phyloP scores from a whole-genome alignment of 2,888 invertebrate genomes.

The Folsomia candida region DNA sequence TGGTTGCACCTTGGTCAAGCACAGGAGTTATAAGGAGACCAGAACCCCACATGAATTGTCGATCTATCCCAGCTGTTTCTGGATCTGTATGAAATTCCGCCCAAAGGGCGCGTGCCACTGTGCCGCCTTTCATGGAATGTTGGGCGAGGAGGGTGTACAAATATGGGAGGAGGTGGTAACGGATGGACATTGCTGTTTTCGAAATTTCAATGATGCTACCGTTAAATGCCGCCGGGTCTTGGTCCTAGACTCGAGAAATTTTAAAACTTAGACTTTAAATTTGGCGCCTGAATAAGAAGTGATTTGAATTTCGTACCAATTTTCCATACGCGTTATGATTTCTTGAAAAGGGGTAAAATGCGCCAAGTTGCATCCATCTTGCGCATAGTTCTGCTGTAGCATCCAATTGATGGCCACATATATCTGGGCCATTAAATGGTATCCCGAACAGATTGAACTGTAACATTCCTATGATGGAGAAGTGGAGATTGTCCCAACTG shows the following conservation, averaged over 20 bases:
- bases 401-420: conserved; percentile 51
- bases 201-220: conserved; percentile 43
- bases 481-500: conserved; percentile 52
- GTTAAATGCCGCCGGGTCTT: conserved; percentile 44
- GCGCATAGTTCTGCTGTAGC: background rate
- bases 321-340: conserved; percentile 52
- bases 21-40: conserved; percentile 72
- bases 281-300: background rate
- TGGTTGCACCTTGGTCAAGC: conserved; percentile 57
- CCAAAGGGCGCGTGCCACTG: conserved; percentile 72
- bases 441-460: conserved; percentile 37
- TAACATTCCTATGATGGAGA: conserved; percentile 51
- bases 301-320: no score
- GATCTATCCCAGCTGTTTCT: conserved; percentile 66
- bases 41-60: conserved; percentile 75
- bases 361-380: conserved; percentile 44
- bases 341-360: conserved; percentile 56
- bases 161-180: conserved; percentile 57
- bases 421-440: conserved; percentile 54
- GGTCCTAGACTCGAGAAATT: conserved; percentile 15
- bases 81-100: conserved; percentile 60
- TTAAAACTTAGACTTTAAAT: background rate
- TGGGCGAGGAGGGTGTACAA: conserved; percentile 57
- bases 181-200: conserved; percentile 43
- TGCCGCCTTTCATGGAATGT: conserved; percentile 68